Base-by-base conservation (phyloP, 92 coral and sea anemone species). In the Epizoanthus scotinus region DNA sequence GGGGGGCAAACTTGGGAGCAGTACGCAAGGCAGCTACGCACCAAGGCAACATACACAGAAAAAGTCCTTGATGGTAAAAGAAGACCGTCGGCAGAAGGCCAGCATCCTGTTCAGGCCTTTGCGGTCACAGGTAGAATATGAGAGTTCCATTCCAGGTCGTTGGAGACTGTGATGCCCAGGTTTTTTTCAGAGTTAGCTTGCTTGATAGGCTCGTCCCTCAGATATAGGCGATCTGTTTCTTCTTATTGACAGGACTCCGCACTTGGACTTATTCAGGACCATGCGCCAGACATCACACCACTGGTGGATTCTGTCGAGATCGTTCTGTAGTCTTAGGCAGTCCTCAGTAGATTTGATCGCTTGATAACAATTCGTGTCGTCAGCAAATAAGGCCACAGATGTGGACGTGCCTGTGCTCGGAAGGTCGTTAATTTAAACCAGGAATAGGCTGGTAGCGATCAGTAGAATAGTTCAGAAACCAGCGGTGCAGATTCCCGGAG, bases 1-100 rank as follows among this genome's bases (percentile, higher is more conserved):
- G 86, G 90, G 20, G 71, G 71, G 86, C 85, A 85, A 20, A 77
- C 79, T 73, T 73, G 79, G 25, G 63, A 25, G 22, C 79, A 29
- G 57, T 73, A 73, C 19, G 79, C 79, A 24, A 73, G 64, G 15
- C 42, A 62, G 52, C 79, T 54, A 3, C 79, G 79, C 0, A 54
- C 79, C 21, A 73, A 7, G 3, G 79, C 24, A 9, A 53, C 17
- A 63, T 49, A 73, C 9, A 73, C 42, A 24, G 63, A 5, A 38
- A 63, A 63, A 0, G 25, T 63, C 68, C 68, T 63, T 63, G 44
- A 63, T 63, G 25, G 24, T 38, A 63, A 63, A 24, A 0, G 63
- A 18, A 24, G 63, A 18, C 19, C 63, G 18, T 14, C 63, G 63
- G 63, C 27, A 58, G 68, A 63, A 63, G 68, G 38, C 68, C 25